Evolutionary conservation across 2,113 vertebrate species (phyloP).

Genomic region (Shinisaurus crocodilurus): DNA sequence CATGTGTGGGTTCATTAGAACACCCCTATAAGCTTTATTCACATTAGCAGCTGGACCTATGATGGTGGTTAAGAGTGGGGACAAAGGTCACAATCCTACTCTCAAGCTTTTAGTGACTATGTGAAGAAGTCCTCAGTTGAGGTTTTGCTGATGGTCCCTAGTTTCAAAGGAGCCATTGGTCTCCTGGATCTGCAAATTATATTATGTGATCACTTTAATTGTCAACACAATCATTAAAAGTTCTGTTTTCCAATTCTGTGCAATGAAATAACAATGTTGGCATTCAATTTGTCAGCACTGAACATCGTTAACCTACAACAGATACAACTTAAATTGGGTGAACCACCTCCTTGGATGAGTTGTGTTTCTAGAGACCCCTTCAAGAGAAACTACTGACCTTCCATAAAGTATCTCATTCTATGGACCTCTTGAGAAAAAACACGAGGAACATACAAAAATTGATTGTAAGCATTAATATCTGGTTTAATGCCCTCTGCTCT

Average conservation of each 20-base stretch:
- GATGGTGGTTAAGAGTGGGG: not conserved
- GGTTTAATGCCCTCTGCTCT: not conserved
- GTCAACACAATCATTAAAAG: not conserved
- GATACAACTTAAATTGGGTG: not conserved
- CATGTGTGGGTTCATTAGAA: not conserved
- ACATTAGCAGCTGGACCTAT: too few species aligned
- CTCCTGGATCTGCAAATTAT: not conserved
- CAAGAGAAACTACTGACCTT: not conserved
- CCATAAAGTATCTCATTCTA: not conserved
- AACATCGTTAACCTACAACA: not conserved
- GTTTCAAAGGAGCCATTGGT: not conserved
- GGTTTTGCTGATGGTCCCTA: not conserved
- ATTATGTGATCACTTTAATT: not conserved
- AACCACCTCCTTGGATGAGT: not conserved
- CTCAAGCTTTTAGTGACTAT: not conserved
- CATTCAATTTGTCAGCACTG: not conserved
- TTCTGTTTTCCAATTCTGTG: not conserved
- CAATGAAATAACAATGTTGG: not conserved
- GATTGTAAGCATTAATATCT: slow-evolving; percentile 57
- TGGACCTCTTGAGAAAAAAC: slow-evolving; percentile 16
- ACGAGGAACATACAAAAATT: slow-evolving; percentile 33
- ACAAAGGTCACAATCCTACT: not conserved
- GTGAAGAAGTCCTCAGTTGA: not conserved
- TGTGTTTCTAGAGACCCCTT: not conserved
- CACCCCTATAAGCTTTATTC: not conserved